phyloP scores from a whole-genome alignment of 2,888 invertebrate genomes.

The Mycalesis mineus region DNA sequence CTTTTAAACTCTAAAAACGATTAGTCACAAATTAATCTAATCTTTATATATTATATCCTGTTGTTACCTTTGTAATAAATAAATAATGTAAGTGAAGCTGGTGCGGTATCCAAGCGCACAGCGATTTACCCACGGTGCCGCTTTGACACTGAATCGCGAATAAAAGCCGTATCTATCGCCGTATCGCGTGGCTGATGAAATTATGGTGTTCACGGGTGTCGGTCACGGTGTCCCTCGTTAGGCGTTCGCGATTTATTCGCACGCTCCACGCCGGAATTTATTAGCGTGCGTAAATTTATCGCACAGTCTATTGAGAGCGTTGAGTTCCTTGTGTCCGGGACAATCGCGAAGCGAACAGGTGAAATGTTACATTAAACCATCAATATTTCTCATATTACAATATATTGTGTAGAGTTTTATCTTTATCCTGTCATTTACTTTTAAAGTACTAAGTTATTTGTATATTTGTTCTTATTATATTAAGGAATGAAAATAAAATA shows the following conservation, averaged over 20 bases:
- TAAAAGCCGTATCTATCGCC: constrained; percentile 11
- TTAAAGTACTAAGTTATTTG: too few species aligned
- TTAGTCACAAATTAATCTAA: too few species aligned
- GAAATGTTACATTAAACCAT: background rate
- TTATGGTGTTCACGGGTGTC: constrained; percentile 21
- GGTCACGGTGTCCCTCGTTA: constrained; percentile 29
- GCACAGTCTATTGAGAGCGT: background rate
- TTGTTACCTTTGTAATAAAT: too few species aligned
- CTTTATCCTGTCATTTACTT: too few species aligned
- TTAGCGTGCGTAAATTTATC: constrained; percentile 33
- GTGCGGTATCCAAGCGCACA: background rate
- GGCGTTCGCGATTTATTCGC: constrained; percentile 26
- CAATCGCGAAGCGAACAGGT: background rate
- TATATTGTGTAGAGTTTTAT: too few species aligned
- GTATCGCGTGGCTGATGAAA: constrained; percentile 23
- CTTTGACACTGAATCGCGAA: constrained; percentile 4
- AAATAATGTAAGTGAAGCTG: background rate
- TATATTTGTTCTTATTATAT: too few species aligned
- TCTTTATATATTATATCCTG: too few species aligned
- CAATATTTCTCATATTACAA: background rate
- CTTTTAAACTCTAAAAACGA: too few species aligned
- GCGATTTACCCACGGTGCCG: background rate
- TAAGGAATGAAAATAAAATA: too few species aligned
- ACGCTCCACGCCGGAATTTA: constrained; percentile 45
- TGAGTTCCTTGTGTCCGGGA: background rate